Evolutionary conservation across 1,140 invertebrate species (phyloP).

Genomic region (Drosophila saltans): DNA sequence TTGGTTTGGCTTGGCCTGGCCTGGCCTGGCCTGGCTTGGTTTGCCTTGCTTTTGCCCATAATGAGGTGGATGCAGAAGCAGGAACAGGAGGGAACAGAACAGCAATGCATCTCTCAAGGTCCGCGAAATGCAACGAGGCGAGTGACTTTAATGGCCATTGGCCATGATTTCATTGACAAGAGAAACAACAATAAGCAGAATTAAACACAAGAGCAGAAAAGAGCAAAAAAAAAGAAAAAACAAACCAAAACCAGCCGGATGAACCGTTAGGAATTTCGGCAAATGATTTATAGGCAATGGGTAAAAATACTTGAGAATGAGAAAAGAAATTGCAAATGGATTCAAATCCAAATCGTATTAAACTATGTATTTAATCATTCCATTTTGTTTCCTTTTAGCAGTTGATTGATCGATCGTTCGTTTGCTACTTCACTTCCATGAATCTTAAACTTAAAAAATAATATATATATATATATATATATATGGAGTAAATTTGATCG

Average conservation of each 20-base stretch:
- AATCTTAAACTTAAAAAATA: no score
- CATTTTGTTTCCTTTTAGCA: background rate
- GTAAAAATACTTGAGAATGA: background rate
- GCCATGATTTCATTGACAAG: slow-evolving; percentile 22
- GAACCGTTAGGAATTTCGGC: slow-evolving; percentile 9
- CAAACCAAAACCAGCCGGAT: background rate
- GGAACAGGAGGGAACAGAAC: background rate
- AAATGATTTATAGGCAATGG: slow-evolving; percentile 10
- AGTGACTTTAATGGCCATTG: slow-evolving; percentile 24
- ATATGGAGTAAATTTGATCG: no score
- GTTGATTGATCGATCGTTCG: no score
- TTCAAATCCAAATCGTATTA: background rate
- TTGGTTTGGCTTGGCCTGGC: background rate
- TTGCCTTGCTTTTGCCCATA: slow-evolving; percentile 14
- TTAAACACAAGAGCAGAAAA: slow-evolving; percentile 1
- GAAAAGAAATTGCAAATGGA: background rate
- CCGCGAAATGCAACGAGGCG: slow-evolving; percentile 15
- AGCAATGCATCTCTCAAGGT: slow-evolving; percentile 14
- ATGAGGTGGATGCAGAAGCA: slow-evolving; percentile 7
- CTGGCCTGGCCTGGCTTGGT: slow-evolving; percentile 3
- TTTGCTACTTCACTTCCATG: no score
- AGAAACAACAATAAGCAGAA: slow-evolving; percentile 16
- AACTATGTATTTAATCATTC: background rate
- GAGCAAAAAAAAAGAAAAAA: background rate
- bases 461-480: no score